phyloP scores from a whole-genome alignment of 1,140 invertebrate species.

The Asbolus verrucosus region DNA sequence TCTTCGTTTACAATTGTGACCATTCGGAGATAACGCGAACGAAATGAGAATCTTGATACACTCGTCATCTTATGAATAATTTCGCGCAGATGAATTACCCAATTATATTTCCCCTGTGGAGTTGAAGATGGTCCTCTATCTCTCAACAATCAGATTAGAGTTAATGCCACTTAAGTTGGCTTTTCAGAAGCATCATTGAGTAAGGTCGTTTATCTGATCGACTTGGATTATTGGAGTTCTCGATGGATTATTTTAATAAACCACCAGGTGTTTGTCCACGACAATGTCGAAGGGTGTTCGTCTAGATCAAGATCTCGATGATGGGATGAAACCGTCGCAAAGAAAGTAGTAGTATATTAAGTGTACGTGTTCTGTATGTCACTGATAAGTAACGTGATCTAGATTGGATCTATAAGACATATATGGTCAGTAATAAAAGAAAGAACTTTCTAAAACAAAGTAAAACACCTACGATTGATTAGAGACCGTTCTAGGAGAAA shows the following conservation, averaged over 20 bases:
- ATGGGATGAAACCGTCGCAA: conserved; percentile 31
- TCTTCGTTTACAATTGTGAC: conserved; percentile 37
- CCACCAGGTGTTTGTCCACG: conserved; percentile 25
- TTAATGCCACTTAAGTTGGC: conserved; percentile 57
- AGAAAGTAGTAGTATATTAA: conserved; percentile 31
- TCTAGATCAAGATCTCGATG: conserved; percentile 1
- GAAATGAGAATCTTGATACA: conserved; percentile 52
- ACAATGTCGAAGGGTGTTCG: neutral
- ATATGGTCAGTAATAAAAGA: conserved; percentile 54
- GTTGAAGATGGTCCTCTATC: conserved; percentile 56
- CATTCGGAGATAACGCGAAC: conserved; percentile 49
- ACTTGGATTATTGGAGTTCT: conserved; percentile 51
- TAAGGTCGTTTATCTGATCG: conserved; percentile 56
- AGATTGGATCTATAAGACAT: conserved; percentile 49
- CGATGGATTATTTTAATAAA: conserved; percentile 21
- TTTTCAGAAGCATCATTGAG: conserved; percentile 56
- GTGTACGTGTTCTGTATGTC: conserved; percentile 41
- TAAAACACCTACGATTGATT: conserved; percentile 56
- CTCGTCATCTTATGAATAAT: conserved; percentile 59
- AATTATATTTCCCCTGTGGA: conserved; percentile 55
- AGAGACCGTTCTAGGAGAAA: conserved; percentile 38
- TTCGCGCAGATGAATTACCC: conserved; percentile 59
- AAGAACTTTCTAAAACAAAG: conserved; percentile 59
- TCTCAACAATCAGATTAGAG: conserved; percentile 58
- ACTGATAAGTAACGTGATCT: conserved; percentile 48